Conservation (phyloP, 2,113 vertebrate species). For the Choloepus hoffmanni region DNA sequence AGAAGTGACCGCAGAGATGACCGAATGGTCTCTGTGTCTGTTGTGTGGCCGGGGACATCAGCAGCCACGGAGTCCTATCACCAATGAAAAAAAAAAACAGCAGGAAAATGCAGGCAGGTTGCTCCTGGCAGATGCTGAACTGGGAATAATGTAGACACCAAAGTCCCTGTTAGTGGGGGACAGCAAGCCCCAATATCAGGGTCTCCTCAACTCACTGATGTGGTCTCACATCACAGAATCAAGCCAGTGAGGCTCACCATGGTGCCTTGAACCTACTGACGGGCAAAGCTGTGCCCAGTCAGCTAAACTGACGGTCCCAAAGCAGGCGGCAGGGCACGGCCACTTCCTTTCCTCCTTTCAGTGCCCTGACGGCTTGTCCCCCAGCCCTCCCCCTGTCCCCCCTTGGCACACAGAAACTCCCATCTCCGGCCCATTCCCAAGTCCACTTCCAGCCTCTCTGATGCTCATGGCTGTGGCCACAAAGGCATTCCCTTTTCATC, state of each 20-base stretch:
- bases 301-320: accelerated
- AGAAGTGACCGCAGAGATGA: neutral
- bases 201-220: neutral
- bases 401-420: neutral
- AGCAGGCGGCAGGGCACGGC: accelerated
- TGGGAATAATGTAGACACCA: neutral
- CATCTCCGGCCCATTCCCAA: neutral
- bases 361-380: neutral
- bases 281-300: neutral
- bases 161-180: neutral
- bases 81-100: neutral
- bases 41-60: neutral
- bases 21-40: accelerated
- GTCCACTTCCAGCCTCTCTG: neutral
- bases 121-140: neutral
- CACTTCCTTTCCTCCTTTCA: no score
- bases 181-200: neutral
- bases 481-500: neutral
- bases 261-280: neutral
- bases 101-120: neutral
- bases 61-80: no score
- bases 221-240: neutral
- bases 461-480: accelerated
- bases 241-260: neutral
- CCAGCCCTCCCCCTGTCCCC: no score